phyloP scores from a whole-genome alignment of 2,113 vertebrate species.

The Cavia aperea region DNA sequence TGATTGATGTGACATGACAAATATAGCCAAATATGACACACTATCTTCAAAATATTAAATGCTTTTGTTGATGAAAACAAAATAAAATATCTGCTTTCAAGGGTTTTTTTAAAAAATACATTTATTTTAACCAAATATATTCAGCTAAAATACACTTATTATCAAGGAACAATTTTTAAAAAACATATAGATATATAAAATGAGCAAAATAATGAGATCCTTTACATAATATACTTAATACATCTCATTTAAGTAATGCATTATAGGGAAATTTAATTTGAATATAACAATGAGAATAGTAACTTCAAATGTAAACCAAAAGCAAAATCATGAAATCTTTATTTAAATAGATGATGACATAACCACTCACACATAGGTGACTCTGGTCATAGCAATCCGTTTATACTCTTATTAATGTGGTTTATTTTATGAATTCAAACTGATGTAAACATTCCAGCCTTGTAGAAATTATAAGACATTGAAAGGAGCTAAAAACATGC shows the following conservation, averaged over 20 bases:
- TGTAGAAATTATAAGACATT: neutral
- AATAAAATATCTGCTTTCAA: neutral
- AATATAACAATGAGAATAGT: neutral
- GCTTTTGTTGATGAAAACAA: slow-evolving; percentile 24
- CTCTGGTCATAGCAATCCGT: neutral
- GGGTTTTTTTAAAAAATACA: neutral
- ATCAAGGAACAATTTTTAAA: neutral
- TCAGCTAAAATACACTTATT: neutral
- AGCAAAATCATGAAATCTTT: neutral
- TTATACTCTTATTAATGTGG: neutral
- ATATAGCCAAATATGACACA: slow-evolving; percentile 70
- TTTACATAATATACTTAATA: neutral
- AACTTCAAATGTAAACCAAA: neutral
- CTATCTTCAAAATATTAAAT: slow-evolving; percentile 67
- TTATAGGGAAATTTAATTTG: neutral
- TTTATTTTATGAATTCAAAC: neutral
- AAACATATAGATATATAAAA: neutral
- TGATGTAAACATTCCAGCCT: neutral
- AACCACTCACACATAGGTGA: neutral
- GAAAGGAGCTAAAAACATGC: neutral
- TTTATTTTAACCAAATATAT: too few relatives aligned
- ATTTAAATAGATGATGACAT: neutral
- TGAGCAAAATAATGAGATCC: neutral
- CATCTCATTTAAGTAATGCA: neutral
- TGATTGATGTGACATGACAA: slow-evolving; percentile 74